Base-by-base conservation (phyloP, 2,113 vertebrate genomes). In the Paraplagusia blochii region DNA sequence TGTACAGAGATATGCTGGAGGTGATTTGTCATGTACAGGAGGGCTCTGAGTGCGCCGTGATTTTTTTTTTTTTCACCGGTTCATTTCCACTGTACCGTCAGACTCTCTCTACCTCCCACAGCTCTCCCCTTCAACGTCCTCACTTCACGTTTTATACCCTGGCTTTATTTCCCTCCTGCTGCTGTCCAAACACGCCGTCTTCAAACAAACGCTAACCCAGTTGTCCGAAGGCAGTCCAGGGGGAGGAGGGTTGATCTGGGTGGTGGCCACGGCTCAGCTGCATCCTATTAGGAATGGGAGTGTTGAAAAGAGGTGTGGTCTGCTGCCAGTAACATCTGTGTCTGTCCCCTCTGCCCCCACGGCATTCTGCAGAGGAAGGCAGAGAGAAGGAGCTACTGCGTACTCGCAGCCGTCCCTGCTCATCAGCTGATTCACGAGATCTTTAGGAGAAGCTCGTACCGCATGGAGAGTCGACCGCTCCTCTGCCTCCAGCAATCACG, bases 291-390 rank as follows among this genome's bases (percentile, higher is more conserved):
- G 82, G 71, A 72, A 18, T 60, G 66, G 65, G 79, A 80, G 85
- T 89, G 86, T 86, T 88, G 80, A 88, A 90, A 90, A 87, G 81
- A 74, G 91, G 91, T 56, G 89, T 88, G 88, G 77, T 76, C 69
- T 85, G 52, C 43, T 53, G 71, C 67, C 69, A 78, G 82, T 83
- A 90, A 88, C 91, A 91, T 90, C 89, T 91, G 91, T 88, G 88
- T 68, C 68, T 80, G 68, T 86, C 78, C 70, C 77, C 69, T 81
- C 76, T 74, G 68, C 82, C 76, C 81, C 65, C 79, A 59, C 69
- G n/a, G 77, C 80, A 59, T 66, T 85, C 72, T 81, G 82, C 79
- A 74, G 81, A 82, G 80, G 75, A 70, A 75, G 78, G 60, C 65
- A 76, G 64, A 56, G 61, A 58, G 76, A 49, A 49, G 47, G 61